A percentile compares a stretch with the other conserved stretches of the same genome.
phyloP scores from a whole-genome alignment of 2,888 invertebrate species.

The Itoplectis maculator region DNA sequence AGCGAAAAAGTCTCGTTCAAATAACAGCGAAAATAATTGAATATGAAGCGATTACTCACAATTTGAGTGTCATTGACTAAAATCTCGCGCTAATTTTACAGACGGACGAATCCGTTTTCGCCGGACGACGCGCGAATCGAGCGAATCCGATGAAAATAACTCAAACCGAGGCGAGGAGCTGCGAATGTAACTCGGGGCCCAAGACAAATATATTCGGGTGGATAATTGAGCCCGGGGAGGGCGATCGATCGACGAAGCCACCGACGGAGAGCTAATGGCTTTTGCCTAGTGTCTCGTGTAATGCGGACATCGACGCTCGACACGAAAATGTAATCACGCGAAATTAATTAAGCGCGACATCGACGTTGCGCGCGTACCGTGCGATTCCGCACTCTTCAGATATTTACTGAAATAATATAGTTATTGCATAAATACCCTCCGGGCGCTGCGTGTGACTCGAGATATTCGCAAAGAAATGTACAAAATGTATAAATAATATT shows the following conservation, averaged over 20 bases:
- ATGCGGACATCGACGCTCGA: background rate
- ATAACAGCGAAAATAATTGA: background rate
- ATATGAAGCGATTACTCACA: no score
- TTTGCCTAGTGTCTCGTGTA: slow-evolving; percentile 4
- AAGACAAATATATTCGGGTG: slow-evolving; percentile 5
- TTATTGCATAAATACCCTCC: background rate
- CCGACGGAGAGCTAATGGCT: slow-evolving; percentile 28
- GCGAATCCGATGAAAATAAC: background rate
- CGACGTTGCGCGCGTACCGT: no score
- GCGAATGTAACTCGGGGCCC: background rate
- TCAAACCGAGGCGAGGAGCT: background rate
- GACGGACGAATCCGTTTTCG: background rate
- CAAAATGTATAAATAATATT: slow-evolving; percentile 57
- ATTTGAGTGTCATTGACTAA: background rate
- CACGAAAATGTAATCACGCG: slow-evolving; percentile 32
- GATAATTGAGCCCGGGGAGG: slow-evolving; percentile 11
- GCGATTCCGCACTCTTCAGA: background rate
- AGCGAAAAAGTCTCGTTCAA: background rate
- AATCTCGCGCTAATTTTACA: background rate
- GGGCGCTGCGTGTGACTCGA: background rate
- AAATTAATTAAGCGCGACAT: slow-evolving; percentile 35
- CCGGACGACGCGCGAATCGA: background rate
- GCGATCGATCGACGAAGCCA: slow-evolving; percentile 15
- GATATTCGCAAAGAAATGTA: slow-evolving; percentile 40
- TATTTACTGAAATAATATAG: background rate